Conservation (phyloP, 2,888 invertebrate species). For the Yponomeuta sedellus region DNA sequence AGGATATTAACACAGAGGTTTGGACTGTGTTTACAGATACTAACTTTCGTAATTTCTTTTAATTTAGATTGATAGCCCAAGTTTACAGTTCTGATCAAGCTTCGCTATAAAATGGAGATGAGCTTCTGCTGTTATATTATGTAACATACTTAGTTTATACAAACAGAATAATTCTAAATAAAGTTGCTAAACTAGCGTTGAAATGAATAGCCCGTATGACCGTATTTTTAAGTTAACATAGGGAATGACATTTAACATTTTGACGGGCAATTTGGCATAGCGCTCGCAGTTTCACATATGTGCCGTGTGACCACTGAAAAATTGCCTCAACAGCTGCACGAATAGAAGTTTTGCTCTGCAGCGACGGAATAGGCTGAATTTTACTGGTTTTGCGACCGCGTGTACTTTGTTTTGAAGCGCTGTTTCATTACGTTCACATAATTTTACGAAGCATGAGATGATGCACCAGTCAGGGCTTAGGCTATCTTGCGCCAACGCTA, state of each 20-base stretch:
- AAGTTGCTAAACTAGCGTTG: background rate
- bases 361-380: background rate
- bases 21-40: no score
- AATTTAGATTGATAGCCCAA: no score
- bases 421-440: no score
- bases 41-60: no score
- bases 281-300: slow-evolving; percentile 31
- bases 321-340: slow-evolving; percentile 28
- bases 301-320: slow-evolving; percentile 35
- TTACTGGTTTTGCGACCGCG: background rate
- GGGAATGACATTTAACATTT: slow-evolving; percentile 49
- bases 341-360: background rate
- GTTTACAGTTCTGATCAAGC: no score
- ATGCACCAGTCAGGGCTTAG: no score
- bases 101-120: no score
- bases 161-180: background rate
- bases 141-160: no score
- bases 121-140: no score
- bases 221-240: background rate
- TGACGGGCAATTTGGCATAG: slow-evolving; percentile 59
- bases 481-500: no score
- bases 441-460: no score
- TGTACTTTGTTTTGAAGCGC: background rate
- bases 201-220: background rate
- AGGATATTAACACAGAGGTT: no score